These are phyloP conservation scores for Bradypus variegatus DNA, from an alignment of 2,797 vertebrate species.

Conservation along the genomic window DNA sequence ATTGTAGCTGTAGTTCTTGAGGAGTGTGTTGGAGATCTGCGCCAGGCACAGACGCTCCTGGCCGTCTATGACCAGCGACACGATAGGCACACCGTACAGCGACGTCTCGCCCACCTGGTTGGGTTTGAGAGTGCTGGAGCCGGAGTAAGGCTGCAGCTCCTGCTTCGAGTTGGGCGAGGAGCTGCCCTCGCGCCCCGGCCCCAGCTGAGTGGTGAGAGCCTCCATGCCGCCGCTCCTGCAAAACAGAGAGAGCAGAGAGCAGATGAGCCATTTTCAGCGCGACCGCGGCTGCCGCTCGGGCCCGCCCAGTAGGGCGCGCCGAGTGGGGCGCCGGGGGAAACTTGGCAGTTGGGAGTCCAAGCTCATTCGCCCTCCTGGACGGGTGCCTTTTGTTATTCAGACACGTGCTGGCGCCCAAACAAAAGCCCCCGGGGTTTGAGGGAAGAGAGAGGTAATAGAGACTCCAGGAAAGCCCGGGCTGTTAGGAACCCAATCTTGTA, in stretches of 20 bases:
- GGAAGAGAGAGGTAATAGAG: neutral
- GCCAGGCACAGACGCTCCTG: conserved; percentile 91
- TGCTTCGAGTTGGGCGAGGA: conserved; percentile 87
- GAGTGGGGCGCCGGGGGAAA: neutral
- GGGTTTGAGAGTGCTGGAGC: conserved; percentile 85
- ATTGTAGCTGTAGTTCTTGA: conserved; percentile 93
- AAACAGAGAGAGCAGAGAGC: conserved; percentile 65
- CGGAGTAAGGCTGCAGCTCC: conserved; percentile 84
- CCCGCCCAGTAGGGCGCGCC: conserved; percentile 54
- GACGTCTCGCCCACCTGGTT: conserved; percentile 96
- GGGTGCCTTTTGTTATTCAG: conserved; percentile 56
- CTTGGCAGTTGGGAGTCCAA: conserved; percentile 46
- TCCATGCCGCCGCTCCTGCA: conserved; percentile 83
- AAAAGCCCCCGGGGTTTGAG: conserved; percentile 44
- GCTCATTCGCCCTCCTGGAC: conserved; percentile 36
- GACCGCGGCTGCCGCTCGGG: neutral
- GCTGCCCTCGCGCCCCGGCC: conserved; percentile 85
- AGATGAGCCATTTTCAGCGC: conserved; percentile 62
- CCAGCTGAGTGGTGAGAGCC: conserved; percentile 87
- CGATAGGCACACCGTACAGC: conserved; percentile 94
- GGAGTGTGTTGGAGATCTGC: conserved; percentile 90
- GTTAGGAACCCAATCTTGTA: conserved; percentile 8
- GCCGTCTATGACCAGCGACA: conserved; percentile 93
- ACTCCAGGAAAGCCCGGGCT: conserved; percentile 32
- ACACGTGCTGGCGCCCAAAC: conserved; percentile 19